phyloP scores from a whole-genome alignment of 2,113 vertebrate genomes.

The Phodopus roborovskii region DNA sequence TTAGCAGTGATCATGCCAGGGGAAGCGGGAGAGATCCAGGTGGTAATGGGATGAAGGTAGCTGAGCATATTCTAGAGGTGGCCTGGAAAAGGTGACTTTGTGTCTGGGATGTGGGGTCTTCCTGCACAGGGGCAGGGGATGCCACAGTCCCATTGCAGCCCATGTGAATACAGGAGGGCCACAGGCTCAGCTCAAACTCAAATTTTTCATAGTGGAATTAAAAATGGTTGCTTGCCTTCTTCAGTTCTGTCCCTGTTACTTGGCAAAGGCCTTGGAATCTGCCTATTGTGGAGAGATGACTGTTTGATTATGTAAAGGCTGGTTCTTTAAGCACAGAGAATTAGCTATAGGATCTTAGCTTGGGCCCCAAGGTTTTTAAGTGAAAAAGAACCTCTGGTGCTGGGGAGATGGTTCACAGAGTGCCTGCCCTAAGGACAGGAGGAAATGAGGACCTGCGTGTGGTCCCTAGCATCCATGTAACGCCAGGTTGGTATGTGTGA shows the following conservation, averaged over 20 bases:
- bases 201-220: background rate
- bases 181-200: background rate
- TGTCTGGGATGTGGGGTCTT: background rate
- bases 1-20: background rate
- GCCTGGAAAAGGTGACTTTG: background rate
- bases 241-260: background rate
- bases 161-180: rapidly evolving
- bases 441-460: too few relatives aligned
- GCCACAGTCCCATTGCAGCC: background rate
- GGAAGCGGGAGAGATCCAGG: background rate
- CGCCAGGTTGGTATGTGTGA: background rate
- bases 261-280: background rate
- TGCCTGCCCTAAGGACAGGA: background rate
- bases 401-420: too few relatives aligned
- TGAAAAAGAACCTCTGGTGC: background rate
- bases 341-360: background rate
- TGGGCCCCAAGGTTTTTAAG: background rate
- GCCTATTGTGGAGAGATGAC: background rate
- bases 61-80: background rate
- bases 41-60: background rate
- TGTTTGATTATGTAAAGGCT: background rate
- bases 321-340: background rate
- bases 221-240: background rate
- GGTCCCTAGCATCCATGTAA: background rate
- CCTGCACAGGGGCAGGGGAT: background rate